Conservation (phyloP, 2,113 vertebrate genomes). For the Mastomys natalensis region DNA sequence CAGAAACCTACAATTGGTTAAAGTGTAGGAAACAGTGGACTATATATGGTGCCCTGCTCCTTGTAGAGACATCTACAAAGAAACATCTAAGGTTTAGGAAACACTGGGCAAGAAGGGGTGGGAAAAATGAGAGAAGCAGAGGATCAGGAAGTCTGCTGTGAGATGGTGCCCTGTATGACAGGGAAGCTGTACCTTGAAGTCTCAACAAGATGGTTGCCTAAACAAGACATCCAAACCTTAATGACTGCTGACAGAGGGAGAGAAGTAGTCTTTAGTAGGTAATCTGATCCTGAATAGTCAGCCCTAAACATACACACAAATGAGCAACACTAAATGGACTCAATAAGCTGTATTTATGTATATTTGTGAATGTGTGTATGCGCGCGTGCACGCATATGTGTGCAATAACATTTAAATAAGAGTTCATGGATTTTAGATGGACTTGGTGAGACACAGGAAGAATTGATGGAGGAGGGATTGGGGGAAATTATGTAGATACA, state of each 20-base stretch:
- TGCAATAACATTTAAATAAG: neutral
- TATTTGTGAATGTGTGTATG: neutral
- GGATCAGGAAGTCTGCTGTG: neutral
- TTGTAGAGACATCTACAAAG: neutral
- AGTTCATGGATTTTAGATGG: neutral
- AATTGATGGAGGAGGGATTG: neutral
- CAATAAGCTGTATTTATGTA: neutral
- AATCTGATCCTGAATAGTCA: neutral
- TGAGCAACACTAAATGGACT: neutral
- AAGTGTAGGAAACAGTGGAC: neutral
- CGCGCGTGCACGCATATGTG: too few relatives aligned
- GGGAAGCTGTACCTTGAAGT: neutral
- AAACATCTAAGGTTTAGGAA: neutral
- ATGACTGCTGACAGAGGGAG: neutral
- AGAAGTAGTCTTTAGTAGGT: neutral
- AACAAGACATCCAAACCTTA: neutral
- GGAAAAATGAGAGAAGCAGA: neutral
- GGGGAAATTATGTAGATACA: neutral
- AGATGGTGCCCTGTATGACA: neutral
- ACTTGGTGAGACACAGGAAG: neutral
- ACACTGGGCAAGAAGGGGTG: neutral
- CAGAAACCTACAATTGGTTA: neutral
- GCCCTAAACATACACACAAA: neutral
- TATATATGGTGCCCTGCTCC: too few relatives aligned
- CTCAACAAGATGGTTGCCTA: neutral